These are phyloP conservation scores for Nephila pilipes DNA, from an alignment of 1,140 invertebrate genomes.

Conservation along the genomic window DNA sequence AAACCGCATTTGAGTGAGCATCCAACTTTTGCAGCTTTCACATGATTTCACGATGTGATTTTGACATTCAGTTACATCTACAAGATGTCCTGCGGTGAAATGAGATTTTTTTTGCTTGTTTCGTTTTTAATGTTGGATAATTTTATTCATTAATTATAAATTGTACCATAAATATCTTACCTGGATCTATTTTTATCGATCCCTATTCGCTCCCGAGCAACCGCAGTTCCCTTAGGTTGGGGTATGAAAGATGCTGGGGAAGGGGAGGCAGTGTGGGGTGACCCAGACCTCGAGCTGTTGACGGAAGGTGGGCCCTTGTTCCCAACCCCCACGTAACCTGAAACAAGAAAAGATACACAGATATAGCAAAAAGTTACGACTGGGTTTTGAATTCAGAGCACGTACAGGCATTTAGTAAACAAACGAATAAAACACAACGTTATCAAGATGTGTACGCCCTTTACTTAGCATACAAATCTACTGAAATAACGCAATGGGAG, in stretches of 20 bases:
- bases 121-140: too few species aligned
- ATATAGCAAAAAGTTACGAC: slow-evolving; percentile 28
- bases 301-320: slow-evolving; percentile 79
- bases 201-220: slow-evolving; percentile 55
- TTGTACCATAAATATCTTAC: too few species aligned
- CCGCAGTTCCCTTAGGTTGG: slow-evolving; percentile 81
- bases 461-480: background rate
- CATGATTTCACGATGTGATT: too few species aligned
- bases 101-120: too few species aligned
- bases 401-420: slow-evolving; percentile 25
- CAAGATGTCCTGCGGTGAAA: too few species aligned
- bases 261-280: slow-evolving; percentile 79
- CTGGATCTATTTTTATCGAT: slow-evolving; percentile 72
- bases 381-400: background rate
- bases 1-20: too few species aligned
- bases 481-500: background rate
- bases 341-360: background rate
- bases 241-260: slow-evolving; percentile 82
- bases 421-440: slow-evolving; percentile 2
- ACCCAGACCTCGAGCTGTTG: slow-evolving; percentile 82
- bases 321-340: slow-evolving; percentile 74
- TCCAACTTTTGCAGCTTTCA: too few species aligned
- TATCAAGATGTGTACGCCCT: background rate
- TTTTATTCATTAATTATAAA: too few species aligned
- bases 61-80: too few species aligned